Evolutionary conservation across 2,113 vertebrate genomes (phyloP), one percentile per base, ranked within the genome.

Genomic region (Varanus salvator): DNA sequence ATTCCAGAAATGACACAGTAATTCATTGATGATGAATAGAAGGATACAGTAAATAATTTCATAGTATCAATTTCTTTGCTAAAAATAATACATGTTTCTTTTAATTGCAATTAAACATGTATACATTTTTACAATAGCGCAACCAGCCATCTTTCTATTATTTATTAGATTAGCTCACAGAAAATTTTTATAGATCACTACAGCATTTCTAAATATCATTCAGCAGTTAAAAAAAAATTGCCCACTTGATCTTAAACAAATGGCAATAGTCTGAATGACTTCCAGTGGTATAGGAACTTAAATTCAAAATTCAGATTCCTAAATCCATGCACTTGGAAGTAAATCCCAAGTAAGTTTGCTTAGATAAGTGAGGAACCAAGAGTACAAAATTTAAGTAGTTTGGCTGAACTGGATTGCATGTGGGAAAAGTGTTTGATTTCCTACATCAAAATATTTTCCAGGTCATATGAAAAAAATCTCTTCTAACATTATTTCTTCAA

Each of bases 1-100:
- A 25, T 74, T 90, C 34, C 60, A 89, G 77, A 52, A 95, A 91
- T 54, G 80, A 69, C 71, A 38, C 90, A 93, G 84, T 21, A 80
- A n/a, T 23, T 8, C 54, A 21, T 34, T 27, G 60, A 4, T 86
- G 89, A 9, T 84, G 11, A 89, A 92, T 93, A 1, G 0, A 90
- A 88, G 83, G 87, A 87, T 89, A 86, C 87, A 68, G 89, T 71
- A 85, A 93, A 3, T 0, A 25, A 83, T 31, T 76, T 68, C 31
- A 83, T 17, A 86, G 85, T 7, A 0, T 6, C 38, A 72, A 15
- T 64, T 21, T 6, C n/a, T 80, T 34, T 93, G 87, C 21, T 69
- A 88, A 27, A 6, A 60, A 31, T 48, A 15, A 12, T 11, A 76
- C 29, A 4, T 8, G 21, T 44, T 57, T 91, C 86, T 84, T 85